Evolutionary conservation across 2,113 vertebrate species (phyloP).

Genomic region (Gobiocypris rarus): DNA sequence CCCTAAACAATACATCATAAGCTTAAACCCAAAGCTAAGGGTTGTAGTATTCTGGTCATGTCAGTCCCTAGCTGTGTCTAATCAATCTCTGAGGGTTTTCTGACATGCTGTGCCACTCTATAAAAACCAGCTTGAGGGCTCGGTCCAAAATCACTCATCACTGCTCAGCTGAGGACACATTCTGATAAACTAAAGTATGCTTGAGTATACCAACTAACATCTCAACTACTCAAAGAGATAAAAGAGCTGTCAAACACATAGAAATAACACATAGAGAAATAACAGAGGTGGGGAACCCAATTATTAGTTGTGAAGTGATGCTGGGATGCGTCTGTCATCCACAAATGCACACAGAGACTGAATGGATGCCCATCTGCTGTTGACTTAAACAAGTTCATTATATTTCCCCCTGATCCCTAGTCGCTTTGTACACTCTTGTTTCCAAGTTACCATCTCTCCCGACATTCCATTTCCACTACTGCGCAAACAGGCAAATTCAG

Average conservation of each 20-base stretch:
- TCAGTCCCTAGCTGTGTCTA: not conserved
- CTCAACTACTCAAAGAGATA: not conserved
- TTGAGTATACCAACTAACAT: constrained; percentile 2
- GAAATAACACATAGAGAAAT: not conserved
- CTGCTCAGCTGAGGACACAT: constrained; percentile 1
- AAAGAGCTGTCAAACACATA: not conserved
- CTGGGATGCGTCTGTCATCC: not conserved
- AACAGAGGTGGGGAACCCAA: constrained; percentile 2
- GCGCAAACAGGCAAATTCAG: not conserved
- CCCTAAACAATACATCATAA: no score
- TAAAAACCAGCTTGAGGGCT: not conserved
- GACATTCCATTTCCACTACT: not conserved
- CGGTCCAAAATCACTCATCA: not conserved
- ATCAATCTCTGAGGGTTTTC: constrained; percentile 2
- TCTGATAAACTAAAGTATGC: constrained; percentile 15
- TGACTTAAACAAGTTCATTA: constrained; percentile 27
- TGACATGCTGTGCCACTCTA: not conserved
- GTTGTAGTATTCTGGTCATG: not conserved
- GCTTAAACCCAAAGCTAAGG: not conserved
- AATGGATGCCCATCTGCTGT: not conserved
- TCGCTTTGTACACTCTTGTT: constrained; percentile 20
- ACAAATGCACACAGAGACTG: not conserved
- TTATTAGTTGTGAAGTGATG: not conserved
- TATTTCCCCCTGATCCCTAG: not conserved
- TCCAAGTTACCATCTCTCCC: constrained; percentile 41